A percentile compares a stretch with the other conserved stretches of the same genome.
Evolutionary conservation across 37 sponge, comb jelly and placozoan species (phyloP).

Genomic region (Amphimedon queenslandica): DNA sequence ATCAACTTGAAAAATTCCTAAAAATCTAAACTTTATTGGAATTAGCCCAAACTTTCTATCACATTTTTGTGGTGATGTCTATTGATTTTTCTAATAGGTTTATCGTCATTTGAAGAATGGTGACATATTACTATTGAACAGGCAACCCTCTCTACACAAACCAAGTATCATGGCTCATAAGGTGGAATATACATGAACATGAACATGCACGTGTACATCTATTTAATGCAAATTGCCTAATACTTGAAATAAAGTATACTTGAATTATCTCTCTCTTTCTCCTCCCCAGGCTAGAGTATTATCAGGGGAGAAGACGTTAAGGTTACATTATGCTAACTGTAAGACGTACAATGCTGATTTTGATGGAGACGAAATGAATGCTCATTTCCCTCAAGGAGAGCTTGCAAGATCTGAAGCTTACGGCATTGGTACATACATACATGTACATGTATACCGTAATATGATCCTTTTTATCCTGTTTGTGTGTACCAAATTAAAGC

Average conservation of each 20-base stretch:
- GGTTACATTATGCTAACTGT: conserved; percentile 96
- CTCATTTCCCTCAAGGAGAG: conserved; percentile 97
- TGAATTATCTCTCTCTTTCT: too few species aligned
- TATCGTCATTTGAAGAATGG: conserved; percentile 85
- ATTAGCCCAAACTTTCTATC: too few species aligned
- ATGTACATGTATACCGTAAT: too few species aligned
- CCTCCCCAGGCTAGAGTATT: too few species aligned
- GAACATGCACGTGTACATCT: too few species aligned
- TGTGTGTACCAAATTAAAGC: too few species aligned
- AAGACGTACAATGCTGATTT: conserved; percentile 98
- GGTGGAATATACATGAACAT: conserved; percentile 31
- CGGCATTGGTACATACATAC: conserved; percentile 81
- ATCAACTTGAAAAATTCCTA: too few species aligned
- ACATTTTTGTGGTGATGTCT: too few species aligned
- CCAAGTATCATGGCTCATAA: conserved; percentile 98
- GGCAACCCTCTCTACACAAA: conserved; percentile 96
- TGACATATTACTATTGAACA: conserved; percentile 81
- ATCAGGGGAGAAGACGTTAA: conserved; percentile 86
- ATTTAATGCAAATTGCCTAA: background rate
- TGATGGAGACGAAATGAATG: conserved; percentile 99
- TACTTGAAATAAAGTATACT: too few species aligned
- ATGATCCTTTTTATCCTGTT: too few species aligned
- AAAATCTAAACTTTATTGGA: too few species aligned
- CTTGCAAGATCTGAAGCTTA: conserved; percentile 88
- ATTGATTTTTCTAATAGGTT: conserved; percentile 76